Conservation (phyloP, 2,888 invertebrate species). For the Tridacna crocea region DNA sequence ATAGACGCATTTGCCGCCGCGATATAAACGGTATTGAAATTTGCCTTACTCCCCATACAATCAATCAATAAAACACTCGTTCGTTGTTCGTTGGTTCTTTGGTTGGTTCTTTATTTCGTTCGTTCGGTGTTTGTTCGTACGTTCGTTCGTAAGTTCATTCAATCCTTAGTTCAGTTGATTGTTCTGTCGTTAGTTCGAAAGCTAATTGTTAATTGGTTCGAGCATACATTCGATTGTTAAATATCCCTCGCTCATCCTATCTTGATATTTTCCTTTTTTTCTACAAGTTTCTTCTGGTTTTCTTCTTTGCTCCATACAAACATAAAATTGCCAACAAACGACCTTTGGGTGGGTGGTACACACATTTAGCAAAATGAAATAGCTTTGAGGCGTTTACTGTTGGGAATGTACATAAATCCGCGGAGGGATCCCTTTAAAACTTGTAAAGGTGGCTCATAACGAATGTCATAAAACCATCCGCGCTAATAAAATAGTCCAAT, state of each 20-base stretch:
- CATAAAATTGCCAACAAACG: too few relatives aligned
- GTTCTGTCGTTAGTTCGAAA: too few relatives aligned
- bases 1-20: too few relatives aligned
- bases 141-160: background rate
- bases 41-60: too few relatives aligned
- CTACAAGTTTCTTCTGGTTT: background rate
- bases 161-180: too few relatives aligned
- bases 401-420: slow-evolving; percentile 11
- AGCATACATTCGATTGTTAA: too few relatives aligned
- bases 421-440: slow-evolving; percentile 17
- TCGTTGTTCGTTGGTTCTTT: too few relatives aligned
- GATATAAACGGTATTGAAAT: too few relatives aligned
- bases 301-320: background rate
- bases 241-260: background rate
- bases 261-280: background rate
- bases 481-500: slow-evolving; percentile 27
- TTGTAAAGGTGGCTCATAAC: slow-evolving; percentile 3
- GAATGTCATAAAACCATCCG: slow-evolving; percentile 29
- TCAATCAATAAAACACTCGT: too few relatives aligned
- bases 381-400: slow-evolving; percentile 9
- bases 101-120: too few relatives aligned
- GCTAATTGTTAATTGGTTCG: too few relatives aligned
- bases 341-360: background rate
- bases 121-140: too few relatives aligned
- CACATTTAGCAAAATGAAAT: slow-evolving; percentile 3